These are phyloP conservation scores for Thera britannica DNA, from an alignment of 2,888 invertebrate genomes.

Conservation along the genomic window DNA sequence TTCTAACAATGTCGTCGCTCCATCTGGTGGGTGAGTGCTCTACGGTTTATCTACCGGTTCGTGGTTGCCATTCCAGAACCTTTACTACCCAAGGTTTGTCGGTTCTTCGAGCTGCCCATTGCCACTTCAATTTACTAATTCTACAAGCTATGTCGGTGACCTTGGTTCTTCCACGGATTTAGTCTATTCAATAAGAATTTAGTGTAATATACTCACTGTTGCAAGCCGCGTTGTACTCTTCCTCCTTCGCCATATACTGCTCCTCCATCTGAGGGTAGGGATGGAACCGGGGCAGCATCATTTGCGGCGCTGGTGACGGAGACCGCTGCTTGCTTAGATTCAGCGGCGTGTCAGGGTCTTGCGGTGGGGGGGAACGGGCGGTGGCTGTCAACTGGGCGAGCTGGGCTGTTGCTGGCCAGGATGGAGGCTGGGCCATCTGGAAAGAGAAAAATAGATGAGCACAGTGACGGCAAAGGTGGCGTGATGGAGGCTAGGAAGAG, in stretches of 20 bases:
- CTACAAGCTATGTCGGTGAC: too few species aligned
- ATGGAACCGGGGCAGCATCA: constrained; percentile 82
- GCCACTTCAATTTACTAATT: too few species aligned
- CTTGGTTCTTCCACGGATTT: too few species aligned
- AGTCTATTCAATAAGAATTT: neutral
- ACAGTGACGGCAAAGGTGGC: neutral
- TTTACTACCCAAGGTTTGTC: too few species aligned
- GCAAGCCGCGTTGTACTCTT: constrained; percentile 71
- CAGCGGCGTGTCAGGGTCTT: constrained; percentile 92
- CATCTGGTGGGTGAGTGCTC: too few species aligned
- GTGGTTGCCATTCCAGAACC: too few species aligned
- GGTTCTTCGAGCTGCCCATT: too few species aligned
- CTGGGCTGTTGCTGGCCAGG: constrained; percentile 89
- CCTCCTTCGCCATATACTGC: constrained; percentile 74
- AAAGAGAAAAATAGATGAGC: constrained; percentile 23
- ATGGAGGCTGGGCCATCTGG: constrained; percentile 80
- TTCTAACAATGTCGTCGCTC: too few species aligned
- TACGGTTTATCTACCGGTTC: too few species aligned
- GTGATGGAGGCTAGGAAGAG: too few species aligned
- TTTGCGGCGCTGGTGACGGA: constrained; percentile 83
- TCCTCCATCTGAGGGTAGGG: constrained; percentile 80
- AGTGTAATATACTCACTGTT: constrained; percentile 65
- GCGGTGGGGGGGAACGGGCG: constrained; percentile 84
- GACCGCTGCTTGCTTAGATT: constrained; percentile 95
- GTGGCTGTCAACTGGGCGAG: constrained; percentile 88